Evolutionary conservation across 2,113 vertebrate genomes (phyloP).

Genomic region (Desmodus rotundus): DNA sequence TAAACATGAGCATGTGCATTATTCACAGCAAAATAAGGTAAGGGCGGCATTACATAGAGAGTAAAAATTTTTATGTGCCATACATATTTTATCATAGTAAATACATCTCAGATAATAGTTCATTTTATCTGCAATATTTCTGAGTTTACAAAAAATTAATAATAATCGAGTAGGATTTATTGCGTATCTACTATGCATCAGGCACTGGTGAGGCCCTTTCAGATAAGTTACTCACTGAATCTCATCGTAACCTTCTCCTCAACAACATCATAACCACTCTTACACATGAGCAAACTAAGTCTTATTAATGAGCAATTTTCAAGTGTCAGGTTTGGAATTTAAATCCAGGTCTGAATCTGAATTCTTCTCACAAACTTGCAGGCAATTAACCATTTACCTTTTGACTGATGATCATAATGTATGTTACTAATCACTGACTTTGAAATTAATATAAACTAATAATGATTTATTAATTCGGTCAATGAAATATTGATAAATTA

Average conservation of each 20-base stretch:
- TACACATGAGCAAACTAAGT: background rate
- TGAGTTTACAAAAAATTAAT: background rate
- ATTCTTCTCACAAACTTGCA: background rate
- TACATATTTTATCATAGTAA: background rate
- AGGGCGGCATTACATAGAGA: background rate
- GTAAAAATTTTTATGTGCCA: background rate
- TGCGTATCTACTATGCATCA: background rate
- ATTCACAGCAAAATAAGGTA: too few relatives aligned
- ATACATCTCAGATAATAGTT: background rate
- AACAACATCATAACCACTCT: background rate
- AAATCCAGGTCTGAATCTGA: background rate
- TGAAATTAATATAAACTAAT: constrained; percentile 6
- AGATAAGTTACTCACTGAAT: background rate
- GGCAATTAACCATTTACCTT: constrained; percentile 1
- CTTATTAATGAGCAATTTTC: background rate
- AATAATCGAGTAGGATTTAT: background rate
- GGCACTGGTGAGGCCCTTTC: background rate
- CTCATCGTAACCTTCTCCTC: background rate
- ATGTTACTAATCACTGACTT: background rate
- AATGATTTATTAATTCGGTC: background rate
- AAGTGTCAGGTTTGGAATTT: background rate
- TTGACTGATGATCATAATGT: background rate
- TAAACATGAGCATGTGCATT: too few relatives aligned
- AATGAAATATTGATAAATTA: constrained; percentile 12
- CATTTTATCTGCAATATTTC: background rate